Base-by-base conservation (phyloP, 2,888 invertebrate species). In the Disparrhopalites patrizii region DNA sequence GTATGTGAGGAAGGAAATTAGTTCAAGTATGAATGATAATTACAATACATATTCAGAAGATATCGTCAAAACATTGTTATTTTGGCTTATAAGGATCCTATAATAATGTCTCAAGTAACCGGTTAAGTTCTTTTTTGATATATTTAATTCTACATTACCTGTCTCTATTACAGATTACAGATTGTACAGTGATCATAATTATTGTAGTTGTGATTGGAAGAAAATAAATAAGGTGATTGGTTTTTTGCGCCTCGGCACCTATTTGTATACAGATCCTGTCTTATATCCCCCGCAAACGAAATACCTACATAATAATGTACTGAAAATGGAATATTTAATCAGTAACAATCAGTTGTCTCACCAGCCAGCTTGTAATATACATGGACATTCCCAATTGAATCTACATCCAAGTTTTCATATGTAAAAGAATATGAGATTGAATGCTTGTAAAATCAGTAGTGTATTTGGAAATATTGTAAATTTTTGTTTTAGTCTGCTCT, bases 21-120 rank as follows among this genome's bases (percentile, higher is more conserved):
- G 15, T 43, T 43, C 43, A n/a, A 43, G 43, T n/a, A 20, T 18
- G 43, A 43, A 43, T 43, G 43, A 15, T 43, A 20, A 43, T 43
- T 43, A 10, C 7, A 43, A 43, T 43, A 43, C n/a, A n/a, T n/a
- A n/a, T n/a, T n/a, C n/a, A n/a, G n/a, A n/a, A n/a, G n/a, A n/a
- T n/a, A n/a, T n/a, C n/a, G 20, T 43, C 43, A 43, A 43, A 43
- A n/a, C n/a, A n/a, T n/a, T 43, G 43, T 43, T 43, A 43, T 43
- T 43, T 43, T 43, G 43, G 43, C 43, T 43, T 43, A 43, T 43
- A 43, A 18, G 43, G 43, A 43, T 18, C 20, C n/a, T 43, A 43
- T 43, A 10, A 43, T n/a, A 20, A 15, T 43, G 20, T 18, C n/a
- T 18, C 20, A 18, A 18, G 43, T 43, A 43, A 43, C 43, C 43